phyloP scores from a whole-genome alignment of 2,113 vertebrate species.

The Synchiropus splendidus region DNA sequence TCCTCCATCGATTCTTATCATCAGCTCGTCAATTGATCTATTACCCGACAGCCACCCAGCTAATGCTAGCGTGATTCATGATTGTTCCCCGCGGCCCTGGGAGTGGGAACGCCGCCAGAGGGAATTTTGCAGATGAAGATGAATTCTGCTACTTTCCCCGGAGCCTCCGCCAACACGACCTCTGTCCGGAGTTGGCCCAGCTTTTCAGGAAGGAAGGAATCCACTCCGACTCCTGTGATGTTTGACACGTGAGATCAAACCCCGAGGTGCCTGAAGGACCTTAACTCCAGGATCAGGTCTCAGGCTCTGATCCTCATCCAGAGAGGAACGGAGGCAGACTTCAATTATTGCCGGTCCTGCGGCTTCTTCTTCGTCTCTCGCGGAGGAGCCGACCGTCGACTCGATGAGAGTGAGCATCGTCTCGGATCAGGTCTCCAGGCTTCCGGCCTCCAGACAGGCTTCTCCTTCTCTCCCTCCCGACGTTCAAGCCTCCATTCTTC shows the following conservation, averaged over 20 bases:
- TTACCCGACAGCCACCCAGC: constrained; percentile 61
- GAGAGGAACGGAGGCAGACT: no score
- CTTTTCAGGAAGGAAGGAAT: no score
- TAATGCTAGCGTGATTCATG: constrained; percentile 67
- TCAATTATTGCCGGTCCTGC: no score
- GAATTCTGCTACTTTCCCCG: constrained; percentile 22
- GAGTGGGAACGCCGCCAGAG: constrained; percentile 30
- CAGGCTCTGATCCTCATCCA: no score
- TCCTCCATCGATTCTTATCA: constrained; percentile 67
- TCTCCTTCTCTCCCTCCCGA: background rate
- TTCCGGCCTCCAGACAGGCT: background rate
- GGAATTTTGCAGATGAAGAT: constrained; percentile 51
- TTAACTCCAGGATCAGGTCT: no score
- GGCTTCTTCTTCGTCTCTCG: no score
- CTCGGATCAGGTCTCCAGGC: background rate
- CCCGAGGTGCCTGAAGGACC: no score
- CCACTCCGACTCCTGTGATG: no score
- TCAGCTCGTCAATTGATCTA: constrained; percentile 70
- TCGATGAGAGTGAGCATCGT: background rate
- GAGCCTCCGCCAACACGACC: no score
- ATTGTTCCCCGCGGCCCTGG: constrained; percentile 41
- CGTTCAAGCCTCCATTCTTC: no score
- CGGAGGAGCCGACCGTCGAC: background rate
- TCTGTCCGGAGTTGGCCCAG: no score
- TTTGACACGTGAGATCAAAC: no score